phyloP scores from a whole-genome alignment of 2,888 invertebrate genomes.

The Eretmocerus hayati region DNA sequence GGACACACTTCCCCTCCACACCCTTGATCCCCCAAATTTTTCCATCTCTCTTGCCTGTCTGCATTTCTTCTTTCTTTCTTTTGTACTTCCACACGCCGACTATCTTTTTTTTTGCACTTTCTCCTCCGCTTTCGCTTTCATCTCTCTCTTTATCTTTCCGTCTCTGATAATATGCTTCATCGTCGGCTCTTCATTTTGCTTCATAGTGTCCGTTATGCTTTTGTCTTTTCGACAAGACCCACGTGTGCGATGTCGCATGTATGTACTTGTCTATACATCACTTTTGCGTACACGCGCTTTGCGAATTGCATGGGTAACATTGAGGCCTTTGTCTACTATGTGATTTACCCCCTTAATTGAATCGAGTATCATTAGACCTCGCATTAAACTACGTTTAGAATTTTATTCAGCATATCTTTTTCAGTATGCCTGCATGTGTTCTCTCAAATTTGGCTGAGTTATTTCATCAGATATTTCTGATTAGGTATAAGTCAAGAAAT shows the following conservation, averaged over 20 bases:
- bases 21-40: slow-evolving; percentile 5
- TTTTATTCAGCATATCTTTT: neutral
- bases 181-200: no score
- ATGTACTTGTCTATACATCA: no score
- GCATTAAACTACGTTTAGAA: slow-evolving; percentile 11
- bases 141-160: slow-evolving; percentile 4
- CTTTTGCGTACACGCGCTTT: no score
- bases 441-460: no score
- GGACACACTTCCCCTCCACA: neutral
- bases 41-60: slow-evolving; percentile 1
- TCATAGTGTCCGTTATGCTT: no score
- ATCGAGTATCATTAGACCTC: slow-evolving; percentile 20
- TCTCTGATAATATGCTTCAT: neutral
- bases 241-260: neutral
- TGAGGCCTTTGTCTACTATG: slow-evolving; percentile 1
- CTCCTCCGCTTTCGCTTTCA: slow-evolving; percentile 13
- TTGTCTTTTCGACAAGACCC: slow-evolving; percentile 5
- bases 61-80: no score
- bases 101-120: slow-evolving; percentile 9
- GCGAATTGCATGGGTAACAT: no score
- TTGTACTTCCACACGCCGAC: slow-evolving; percentile 2
- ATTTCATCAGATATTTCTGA: no score
- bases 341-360: slow-evolving; percentile 11
- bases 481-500: no score
- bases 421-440: no score